Evolutionary conservation across 2,797 vertebrate genomes (phyloP), one percentile per base, ranked within the genome.

Genomic region (Pteronotus mesoamericanus): DNA sequence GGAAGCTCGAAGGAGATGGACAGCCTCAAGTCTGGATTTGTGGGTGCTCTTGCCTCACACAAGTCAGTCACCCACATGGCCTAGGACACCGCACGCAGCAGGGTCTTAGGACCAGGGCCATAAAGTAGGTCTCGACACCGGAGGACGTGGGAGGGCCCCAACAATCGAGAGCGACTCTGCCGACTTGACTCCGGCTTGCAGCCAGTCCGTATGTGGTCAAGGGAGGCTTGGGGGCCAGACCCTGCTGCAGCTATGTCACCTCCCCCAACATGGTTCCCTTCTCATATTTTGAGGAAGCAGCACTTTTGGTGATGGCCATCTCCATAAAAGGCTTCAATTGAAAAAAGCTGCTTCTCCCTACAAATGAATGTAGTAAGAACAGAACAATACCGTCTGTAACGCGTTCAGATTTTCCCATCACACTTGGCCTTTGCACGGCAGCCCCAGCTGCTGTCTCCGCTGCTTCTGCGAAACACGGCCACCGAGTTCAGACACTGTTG

Each of bases 321-420:
- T 26, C 37, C 4, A 46, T 9, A 19, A 2, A 22, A 80, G 18
- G 51, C n/a, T 71, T 79, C 59, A 37, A 4, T 2, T 53, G 87
- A 80, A 51, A 59, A 71, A 46, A 71, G 37, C 46, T 15, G 26
- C 57, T 57, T 34, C 53, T 91, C 18, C 61, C 39, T 86, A 37
- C 11, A 66, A 26, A 71, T 61, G 79, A 34, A 37, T 39, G 39
- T 8, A 53, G 10, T 37, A 59, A 29, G 71, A 37, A 8, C 66
- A 34, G 69, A 79, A 21, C 48, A 6, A 34, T 1, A 46, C 12
- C 37, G 6, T 37, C 15, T 10, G 2, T 9, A 24, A n/a, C 1
- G 9, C 24, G 16, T 18, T 24, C 19, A 0, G 7, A 24, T n/a
- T 48, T 7, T 4, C 53, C n/a, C 0, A 18, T 44, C 24, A 1